Percentiles rank a stretch among this genome's conserved stretches.
phyloP scores from a whole-genome alignment of 1,140 invertebrate genomes.

The Procambarus clarkii region DNA sequence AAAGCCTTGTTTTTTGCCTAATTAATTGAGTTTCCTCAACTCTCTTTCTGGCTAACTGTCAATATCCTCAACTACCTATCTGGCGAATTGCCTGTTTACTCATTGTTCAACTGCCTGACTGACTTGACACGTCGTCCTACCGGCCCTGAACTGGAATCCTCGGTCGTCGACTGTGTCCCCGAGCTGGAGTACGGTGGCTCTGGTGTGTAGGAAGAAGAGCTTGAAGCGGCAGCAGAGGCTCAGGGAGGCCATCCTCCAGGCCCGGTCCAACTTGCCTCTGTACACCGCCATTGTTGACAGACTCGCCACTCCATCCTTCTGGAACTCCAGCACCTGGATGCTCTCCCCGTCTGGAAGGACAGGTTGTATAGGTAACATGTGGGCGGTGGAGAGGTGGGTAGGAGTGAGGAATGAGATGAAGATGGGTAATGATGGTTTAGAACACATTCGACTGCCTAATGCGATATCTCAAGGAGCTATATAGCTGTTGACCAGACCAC shows the following conservation, averaged over 20 bases:
- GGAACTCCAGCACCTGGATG: constrained; percentile 44
- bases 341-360: not conserved
- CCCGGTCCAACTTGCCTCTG: constrained; percentile 1
- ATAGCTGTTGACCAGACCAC: too few relatives aligned
- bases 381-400: too few relatives aligned
- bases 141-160: not conserved
- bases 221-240: constrained; percentile 41
- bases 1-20: too few relatives aligned
- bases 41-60: too few relatives aligned
- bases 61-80: too few relatives aligned
- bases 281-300: constrained; percentile 7
- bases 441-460: too few relatives aligned
- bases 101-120: not conserved
- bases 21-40: too few relatives aligned
- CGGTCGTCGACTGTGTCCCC: not conserved
- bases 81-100: too few relatives aligned
- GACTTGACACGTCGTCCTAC: not conserved
- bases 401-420: too few relatives aligned
- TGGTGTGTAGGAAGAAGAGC: constrained; percentile 15
- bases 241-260: constrained; percentile 1
- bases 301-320: constrained; percentile 34
- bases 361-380: too few relatives aligned
- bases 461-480: too few relatives aligned
- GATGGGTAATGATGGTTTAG: too few relatives aligned
- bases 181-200: constrained; percentile 27